Percentiles rank a stretch among this genome's conserved stretches.
Conservation (phyloP, 2,797 vertebrate genomes). For the Champsocephalus gunnari region DNA sequence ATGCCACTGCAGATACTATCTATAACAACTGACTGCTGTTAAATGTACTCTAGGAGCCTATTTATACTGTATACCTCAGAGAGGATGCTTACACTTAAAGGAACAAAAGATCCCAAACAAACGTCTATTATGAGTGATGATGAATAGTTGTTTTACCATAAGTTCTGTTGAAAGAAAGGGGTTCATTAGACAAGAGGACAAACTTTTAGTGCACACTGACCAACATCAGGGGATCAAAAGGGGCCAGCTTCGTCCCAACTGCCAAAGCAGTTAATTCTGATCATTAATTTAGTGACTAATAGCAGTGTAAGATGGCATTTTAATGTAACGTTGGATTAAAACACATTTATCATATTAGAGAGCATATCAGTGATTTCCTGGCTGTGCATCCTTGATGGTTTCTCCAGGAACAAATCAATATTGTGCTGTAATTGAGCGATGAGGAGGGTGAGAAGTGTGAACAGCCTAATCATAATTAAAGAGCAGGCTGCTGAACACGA, state of each 20-base stretch:
- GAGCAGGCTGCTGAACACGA: constrained; percentile 77
- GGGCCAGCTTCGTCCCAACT: constrained; percentile 77
- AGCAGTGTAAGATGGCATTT: constrained; percentile 82
- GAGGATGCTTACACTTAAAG: constrained; percentile 53
- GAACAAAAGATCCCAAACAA: constrained; percentile 72
- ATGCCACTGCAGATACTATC: constrained; percentile 69
- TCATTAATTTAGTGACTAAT: constrained; percentile 88
- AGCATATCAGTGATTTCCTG: constrained; percentile 86
- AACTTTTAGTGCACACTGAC: constrained; percentile 78
- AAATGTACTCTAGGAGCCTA: constrained; percentile 47
- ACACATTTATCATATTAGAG: constrained; percentile 89
- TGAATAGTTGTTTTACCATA: constrained; percentile 74
- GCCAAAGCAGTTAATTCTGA: constrained; percentile 83
- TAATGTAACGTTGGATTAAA: constrained; percentile 87
- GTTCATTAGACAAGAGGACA: constrained; percentile 74
- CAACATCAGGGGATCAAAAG: constrained; percentile 72
- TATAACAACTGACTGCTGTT: constrained; percentile 61
- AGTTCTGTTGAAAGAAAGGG: constrained; percentile 73
- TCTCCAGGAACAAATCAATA: constrained; percentile 88
- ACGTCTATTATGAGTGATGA: constrained; percentile 66
- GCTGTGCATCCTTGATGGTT: constrained; percentile 86
- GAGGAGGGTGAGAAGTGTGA: constrained; percentile 86
- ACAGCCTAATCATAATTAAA: constrained; percentile 89
- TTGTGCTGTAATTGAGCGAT: constrained; percentile 88
- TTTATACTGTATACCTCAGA: constrained; percentile 58